phyloP scores from a whole-genome alignment of 1,140 invertebrate genomes.

The Melitaea cinxia region DNA sequence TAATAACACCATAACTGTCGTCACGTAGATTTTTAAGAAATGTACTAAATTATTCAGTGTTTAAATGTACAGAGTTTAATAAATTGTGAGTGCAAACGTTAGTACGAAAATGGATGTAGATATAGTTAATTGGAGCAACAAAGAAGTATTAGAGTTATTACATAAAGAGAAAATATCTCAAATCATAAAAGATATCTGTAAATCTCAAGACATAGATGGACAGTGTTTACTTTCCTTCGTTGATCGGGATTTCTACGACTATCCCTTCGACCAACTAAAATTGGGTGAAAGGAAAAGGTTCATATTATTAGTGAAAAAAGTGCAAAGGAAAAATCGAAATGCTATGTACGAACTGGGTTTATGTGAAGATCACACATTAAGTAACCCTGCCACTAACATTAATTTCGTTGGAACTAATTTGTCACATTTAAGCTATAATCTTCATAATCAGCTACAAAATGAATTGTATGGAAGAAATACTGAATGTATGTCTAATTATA shows the following conservation, averaged over 20 bases:
- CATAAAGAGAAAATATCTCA: slow-evolving; percentile 76
- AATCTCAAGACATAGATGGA: slow-evolving; percentile 73
- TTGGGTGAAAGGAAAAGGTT: slow-evolving; percentile 76
- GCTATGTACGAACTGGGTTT: slow-evolving; percentile 77
- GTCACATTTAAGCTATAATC: slow-evolving; percentile 77
- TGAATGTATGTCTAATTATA: slow-evolving; percentile 65
- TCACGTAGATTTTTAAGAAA: slow-evolving; percentile 16
- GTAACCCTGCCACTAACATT: slow-evolving; percentile 73
- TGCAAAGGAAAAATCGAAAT: slow-evolving; percentile 72
- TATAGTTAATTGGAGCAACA: slow-evolving; percentile 76
- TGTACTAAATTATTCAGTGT: slow-evolving; percentile 6
- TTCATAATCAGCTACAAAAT: slow-evolving; percentile 68
- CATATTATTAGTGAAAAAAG: slow-evolving; percentile 70
- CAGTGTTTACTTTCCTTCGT: slow-evolving; percentile 74
- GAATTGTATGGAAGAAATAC: slow-evolving; percentile 60
- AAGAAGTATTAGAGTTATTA: slow-evolving; percentile 79
- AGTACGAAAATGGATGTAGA: slow-evolving; percentile 67
- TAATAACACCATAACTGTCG: slow-evolving; percentile 14
- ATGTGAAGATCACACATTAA: slow-evolving; percentile 61
- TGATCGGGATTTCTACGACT: slow-evolving; percentile 77
- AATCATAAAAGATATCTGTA: slow-evolving; percentile 67
- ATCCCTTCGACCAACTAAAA: slow-evolving; percentile 72
- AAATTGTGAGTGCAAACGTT: slow-evolving; percentile 27
- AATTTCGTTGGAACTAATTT: slow-evolving; percentile 78
- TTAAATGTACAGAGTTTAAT: slow-evolving; percentile 12